Evolutionary conservation across 2,113 vertebrate genomes (phyloP).

Genomic region (Puffinus mauretanicus): DNA sequence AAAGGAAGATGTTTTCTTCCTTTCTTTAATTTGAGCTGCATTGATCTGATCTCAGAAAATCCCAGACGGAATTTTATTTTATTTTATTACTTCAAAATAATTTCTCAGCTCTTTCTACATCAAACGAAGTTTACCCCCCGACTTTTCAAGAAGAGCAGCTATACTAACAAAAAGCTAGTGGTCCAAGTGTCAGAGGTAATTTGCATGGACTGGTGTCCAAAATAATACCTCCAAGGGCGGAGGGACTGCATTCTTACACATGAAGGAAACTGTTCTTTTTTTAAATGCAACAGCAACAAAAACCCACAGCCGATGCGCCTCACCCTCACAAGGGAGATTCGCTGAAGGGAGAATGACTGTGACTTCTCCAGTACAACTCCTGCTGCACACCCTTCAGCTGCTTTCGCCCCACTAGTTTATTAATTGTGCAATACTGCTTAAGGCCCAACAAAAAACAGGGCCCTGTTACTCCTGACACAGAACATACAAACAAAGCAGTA

Average conservation of each 20-base stretch:
- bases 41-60: conserved; percentile 5
- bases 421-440: background rate
- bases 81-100: background rate
- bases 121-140: background rate
- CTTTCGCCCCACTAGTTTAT: background rate
- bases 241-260: background rate
- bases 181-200: background rate
- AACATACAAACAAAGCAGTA: background rate
- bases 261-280: background rate
- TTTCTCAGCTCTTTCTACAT: conserved; percentile 16
- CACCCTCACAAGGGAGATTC: background rate
- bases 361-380: background rate
- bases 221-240: background rate
- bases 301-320: background rate
- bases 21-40: conserved; percentile 11
- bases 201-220: background rate
- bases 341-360: background rate
- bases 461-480: background rate
- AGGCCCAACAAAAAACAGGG: background rate
- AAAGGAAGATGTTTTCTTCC: background rate
- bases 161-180: background rate
- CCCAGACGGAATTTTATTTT: background rate
- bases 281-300: background rate
- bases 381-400: background rate
- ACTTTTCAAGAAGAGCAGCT: background rate